These are phyloP conservation scores for Schrankia costaestrigalis DNA, from an alignment of 2,888 invertebrate species.

Conservation along the genomic window DNA sequence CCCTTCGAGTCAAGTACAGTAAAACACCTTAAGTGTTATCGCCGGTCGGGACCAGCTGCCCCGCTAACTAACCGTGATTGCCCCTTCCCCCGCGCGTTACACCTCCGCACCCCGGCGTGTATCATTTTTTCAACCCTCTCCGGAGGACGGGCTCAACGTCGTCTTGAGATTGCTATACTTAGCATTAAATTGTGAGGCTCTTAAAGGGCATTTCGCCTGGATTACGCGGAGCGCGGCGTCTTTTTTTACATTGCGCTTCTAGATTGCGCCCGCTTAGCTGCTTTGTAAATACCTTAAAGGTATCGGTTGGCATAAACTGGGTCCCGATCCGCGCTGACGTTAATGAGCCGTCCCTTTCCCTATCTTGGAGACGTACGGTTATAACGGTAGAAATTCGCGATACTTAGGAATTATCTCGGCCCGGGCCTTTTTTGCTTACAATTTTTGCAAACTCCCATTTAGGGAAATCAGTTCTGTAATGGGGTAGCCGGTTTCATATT, in stretches of 20 bases:
- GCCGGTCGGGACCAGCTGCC: constrained; percentile 61
- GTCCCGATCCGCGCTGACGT: constrained; percentile 66
- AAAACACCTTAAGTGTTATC: constrained; percentile 63
- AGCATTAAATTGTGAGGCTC: constrained; percentile 75
- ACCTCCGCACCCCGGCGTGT: constrained; percentile 40
- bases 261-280: constrained; percentile 65
- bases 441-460: constrained; percentile 52
- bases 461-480: constrained; percentile 51
- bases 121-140: constrained; percentile 75
- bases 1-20: constrained; percentile 36
- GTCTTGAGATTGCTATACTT: constrained; percentile 74
- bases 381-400: constrained; percentile 54
- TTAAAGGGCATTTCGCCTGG: constrained; percentile 67
- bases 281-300: constrained; percentile 77
- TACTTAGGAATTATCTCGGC: constrained; percentile 57
- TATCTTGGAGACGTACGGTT: constrained; percentile 72
- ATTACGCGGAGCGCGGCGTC: constrained; percentile 56
- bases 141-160: constrained; percentile 53
- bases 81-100: constrained; percentile 31
- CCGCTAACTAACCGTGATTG: constrained; percentile 69
- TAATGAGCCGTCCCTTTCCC: constrained; percentile 73
- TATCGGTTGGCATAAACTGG: constrained; percentile 71
- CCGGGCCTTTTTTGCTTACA: constrained; percentile 43
- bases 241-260: constrained; percentile 60
- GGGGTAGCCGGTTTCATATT: constrained; percentile 56